Base-by-base conservation (phyloP, 1,140 invertebrate genomes). In the Leptinotarsa lineolata region DNA sequence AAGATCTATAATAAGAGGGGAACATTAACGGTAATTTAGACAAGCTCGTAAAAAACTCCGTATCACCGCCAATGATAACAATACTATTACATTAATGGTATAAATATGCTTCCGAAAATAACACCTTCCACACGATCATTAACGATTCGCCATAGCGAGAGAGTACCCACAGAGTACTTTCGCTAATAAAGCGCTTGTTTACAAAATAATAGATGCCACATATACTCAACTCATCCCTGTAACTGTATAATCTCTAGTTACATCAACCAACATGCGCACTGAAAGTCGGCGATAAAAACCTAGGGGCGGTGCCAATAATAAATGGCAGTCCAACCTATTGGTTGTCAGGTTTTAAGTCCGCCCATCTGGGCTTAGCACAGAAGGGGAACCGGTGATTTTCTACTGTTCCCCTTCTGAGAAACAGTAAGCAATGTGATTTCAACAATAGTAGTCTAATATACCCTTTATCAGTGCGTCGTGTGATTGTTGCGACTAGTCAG, bases 361-460 rank as follows among this genome's bases (percentile, higher is more conserved):
- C 81, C 77, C 73, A 59, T 44, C 46, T 54, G 74, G 69, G 64
- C 44, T 68, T 60, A 70, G 60, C 58, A 68, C 75, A 80, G 77
- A 75, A 82, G 83, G 82, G 81, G 83, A 83, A 84, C 82, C 79
- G 81, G 77, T 83, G 81, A 83, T 83, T 84, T 81, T 80, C 72
- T 67, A 68, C 78, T 74, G 70, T 82, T 79, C 81, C 82, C 80
- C 81, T 83, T 80, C 82, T 73, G n/a, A 77, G 78, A 82, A 83
- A 81, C 82, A 84, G 83, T 84, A 75, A 80, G 82, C 79, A 81
- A 83, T 81, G 81, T 80, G 83, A 81, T 78, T 76, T 78, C 82
- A 80, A 83, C 80, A 83, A 84, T 83, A 84, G 76, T 77, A 80
- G 82, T 82, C 72, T 65, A 74, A 72, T 74, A 77, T 72, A 74